phyloP scores from a whole-genome alignment of 2,797 vertebrate genomes.

The Mycteria americana region DNA sequence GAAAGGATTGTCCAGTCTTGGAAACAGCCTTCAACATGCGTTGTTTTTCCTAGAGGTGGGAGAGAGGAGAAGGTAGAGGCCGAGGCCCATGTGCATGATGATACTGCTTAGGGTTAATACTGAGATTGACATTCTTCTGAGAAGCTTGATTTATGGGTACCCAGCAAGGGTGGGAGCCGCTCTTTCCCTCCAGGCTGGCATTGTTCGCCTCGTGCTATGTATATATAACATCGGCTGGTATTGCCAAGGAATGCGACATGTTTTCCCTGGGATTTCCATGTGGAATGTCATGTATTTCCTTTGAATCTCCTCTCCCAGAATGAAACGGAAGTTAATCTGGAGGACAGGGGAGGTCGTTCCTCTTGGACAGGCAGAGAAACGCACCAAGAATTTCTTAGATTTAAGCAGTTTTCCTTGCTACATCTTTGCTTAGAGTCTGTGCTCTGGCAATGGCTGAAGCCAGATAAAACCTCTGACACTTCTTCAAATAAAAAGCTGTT shows the following conservation, averaged over 20 bases:
- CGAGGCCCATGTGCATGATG: rapidly evolving
- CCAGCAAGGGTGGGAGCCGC: background rate
- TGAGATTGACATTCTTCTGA: rapidly evolving
- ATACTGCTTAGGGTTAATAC: background rate
- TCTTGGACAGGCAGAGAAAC: background rate
- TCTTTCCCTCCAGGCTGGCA: background rate
- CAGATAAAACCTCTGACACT: background rate
- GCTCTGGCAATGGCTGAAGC: background rate
- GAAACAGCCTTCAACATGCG: background rate
- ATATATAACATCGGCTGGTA: background rate
- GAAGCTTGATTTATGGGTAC: background rate
- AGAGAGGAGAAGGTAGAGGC: background rate
- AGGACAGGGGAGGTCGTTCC: background rate
- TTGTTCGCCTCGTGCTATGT: background rate
- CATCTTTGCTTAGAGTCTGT: background rate
- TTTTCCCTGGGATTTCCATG: conserved; percentile 48
- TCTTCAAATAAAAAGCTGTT: background rate
- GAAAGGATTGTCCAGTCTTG: background rate
- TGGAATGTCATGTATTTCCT: conserved; percentile 64
- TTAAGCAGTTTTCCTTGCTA: background rate
- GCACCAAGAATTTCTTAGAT: background rate
- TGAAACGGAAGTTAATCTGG: background rate
- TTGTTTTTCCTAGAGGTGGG: background rate
- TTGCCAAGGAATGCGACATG: background rate
- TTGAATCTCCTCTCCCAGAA: background rate